Percentiles rank a stretch among this genome's conserved stretches.
Conservation (phyloP, 1,140 invertebrate species). For the Drosophila lini region DNA sequence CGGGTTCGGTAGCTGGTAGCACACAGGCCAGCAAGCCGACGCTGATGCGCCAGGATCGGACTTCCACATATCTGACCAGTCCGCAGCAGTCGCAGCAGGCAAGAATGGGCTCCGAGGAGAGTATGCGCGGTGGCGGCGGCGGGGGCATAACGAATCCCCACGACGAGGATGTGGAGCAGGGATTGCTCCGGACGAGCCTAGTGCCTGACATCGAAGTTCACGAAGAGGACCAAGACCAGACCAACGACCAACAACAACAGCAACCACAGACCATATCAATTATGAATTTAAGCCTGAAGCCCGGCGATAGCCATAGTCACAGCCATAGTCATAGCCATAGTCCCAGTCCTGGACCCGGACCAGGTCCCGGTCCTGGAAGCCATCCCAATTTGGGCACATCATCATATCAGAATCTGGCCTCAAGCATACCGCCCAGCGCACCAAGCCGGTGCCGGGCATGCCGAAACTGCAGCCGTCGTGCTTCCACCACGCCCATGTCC, state of each 20-base stretch:
- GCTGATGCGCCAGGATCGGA: conserved; percentile 92
- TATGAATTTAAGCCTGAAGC: conserved; percentile 76
- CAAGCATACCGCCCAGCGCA: conserved; percentile 84
- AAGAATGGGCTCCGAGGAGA: conserved; percentile 91
- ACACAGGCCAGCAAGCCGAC: conserved; percentile 88
- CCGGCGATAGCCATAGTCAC: conserved; percentile 29
- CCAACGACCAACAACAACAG: conserved; percentile 51
- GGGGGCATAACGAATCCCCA: conserved; percentile 20
- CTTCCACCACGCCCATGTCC: conserved; percentile 90
- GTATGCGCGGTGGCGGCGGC: conserved; percentile 72
- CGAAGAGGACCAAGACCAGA: conserved; percentile 86
- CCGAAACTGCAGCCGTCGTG: conserved; percentile 89
- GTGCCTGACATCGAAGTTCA: conserved; percentile 95
- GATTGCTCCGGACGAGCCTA: conserved; percentile 87
- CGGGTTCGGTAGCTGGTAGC: conserved; percentile 11
- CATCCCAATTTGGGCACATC: conserved; percentile 79
- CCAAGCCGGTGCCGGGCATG: conserved; percentile 86
- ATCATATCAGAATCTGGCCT: conserved; percentile 86
- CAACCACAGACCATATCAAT: conserved; percentile 83
- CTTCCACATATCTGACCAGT: conserved; percentile 89
- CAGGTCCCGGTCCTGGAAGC: conserved; percentile 84
- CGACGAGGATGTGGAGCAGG: conserved; percentile 86
- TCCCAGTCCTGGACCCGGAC: conserved; percentile 5
- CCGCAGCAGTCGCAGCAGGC: conserved; percentile 90
- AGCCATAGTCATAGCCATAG: conserved; percentile 27